phyloP scores from a whole-genome alignment of 1,140 invertebrate species.

The Drosophila funebris region DNA sequence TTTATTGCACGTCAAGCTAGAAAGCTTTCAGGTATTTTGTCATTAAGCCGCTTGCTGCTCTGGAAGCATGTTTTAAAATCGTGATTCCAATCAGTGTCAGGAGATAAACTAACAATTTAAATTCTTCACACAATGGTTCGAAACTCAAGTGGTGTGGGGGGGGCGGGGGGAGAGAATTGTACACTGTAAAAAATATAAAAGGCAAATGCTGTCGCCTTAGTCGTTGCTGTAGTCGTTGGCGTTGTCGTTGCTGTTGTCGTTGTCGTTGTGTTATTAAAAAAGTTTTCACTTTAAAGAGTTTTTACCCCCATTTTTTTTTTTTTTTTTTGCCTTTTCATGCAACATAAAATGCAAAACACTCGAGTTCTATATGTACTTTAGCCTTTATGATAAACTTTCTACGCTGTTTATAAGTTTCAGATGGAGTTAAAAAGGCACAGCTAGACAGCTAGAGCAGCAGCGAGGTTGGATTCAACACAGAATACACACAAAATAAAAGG shows the following conservation, averaged over 20 bases:
- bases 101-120: constrained; percentile 77
- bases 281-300: constrained; percentile 75
- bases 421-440: constrained; percentile 25
- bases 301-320: too few species aligned
- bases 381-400: constrained; percentile 74
- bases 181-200: constrained; percentile 6
- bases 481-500: constrained; percentile 29
- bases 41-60: constrained; percentile 30
- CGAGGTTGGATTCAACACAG: constrained; percentile 9
- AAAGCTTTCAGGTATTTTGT: constrained; percentile 17
- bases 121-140: constrained; percentile 51
- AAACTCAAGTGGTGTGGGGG: constrained; percentile 14
- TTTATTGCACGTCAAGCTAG: constrained; percentile 25
- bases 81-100: constrained; percentile 56
- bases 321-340: constrained; percentile 41
- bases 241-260: constrained; percentile 33
- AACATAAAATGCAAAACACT: constrained; percentile 79
- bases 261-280: constrained; percentile 80
- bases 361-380: constrained; percentile 68
- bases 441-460: constrained; percentile 3
- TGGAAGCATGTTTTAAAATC: constrained; percentile 25
- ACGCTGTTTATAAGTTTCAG: constrained; percentile 75
- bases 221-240: constrained; percentile 30
- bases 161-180: neutral
- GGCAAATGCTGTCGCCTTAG: constrained; percentile 18